These are phyloP conservation scores for Calyptomena viridis DNA, from an alignment of 2,113 vertebrate genomes.

Conservation along the genomic window DNA sequence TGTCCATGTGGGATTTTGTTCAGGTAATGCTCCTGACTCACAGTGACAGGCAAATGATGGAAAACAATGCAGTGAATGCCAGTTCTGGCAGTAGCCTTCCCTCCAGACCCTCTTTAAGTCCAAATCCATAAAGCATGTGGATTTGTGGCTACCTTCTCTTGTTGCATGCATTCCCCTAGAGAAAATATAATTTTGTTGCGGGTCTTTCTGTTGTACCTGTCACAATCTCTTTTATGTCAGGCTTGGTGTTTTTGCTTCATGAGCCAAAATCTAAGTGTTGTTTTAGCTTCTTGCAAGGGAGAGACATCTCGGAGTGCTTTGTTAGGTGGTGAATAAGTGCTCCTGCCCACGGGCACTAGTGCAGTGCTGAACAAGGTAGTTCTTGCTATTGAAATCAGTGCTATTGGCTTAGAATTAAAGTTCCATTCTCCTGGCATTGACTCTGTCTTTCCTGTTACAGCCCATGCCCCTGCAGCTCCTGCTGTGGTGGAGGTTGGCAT, in stretches of 20 bases:
- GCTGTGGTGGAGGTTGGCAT: rapidly evolving
- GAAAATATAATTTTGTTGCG: neutral
- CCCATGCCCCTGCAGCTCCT: neutral
- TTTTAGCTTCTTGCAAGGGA: neutral
- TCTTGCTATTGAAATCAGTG: neutral
- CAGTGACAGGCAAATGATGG: no score
- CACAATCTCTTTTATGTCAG: neutral
- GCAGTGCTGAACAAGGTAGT: neutral
- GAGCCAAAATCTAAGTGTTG: neutral
- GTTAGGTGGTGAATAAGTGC: neutral
- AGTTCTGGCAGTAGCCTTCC: neutral
- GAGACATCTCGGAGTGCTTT: neutral
- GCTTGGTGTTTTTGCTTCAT: neutral
- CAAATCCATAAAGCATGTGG: rapidly evolving
- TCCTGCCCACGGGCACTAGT: neutral
- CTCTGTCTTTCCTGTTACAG: neutral
- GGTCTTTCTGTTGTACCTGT: neutral
- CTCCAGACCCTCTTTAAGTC: neutral
- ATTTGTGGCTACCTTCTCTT: neutral
- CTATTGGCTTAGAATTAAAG: neutral
- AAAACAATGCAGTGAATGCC: rapidly evolving
- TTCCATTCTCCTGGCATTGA: neutral
- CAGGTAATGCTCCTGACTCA: rapidly evolving
- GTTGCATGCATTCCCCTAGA: neutral
- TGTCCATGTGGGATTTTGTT: neutral